Percentiles rank a stretch among this genome's conserved stretches.
Conservation (phyloP, 53 echinoderm and acorn worm species). For the Holothuria scabra region DNA sequence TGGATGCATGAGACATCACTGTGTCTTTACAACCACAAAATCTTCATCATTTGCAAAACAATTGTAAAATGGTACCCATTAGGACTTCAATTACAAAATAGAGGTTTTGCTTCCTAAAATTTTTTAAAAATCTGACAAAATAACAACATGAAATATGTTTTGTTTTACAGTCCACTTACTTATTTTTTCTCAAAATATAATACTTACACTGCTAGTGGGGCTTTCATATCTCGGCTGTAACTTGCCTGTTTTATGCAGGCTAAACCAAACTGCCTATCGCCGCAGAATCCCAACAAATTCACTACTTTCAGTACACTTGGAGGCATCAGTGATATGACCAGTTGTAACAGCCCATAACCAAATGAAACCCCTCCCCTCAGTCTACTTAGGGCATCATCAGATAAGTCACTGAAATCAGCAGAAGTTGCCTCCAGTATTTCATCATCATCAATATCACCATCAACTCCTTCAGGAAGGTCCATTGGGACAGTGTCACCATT, state of each 20-base stretch:
- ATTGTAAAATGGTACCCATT: too few relatives aligned
- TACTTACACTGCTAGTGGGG: slow-evolving; percentile 94
- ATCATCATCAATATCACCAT: background rate
- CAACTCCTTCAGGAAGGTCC: slow-evolving; percentile 26
- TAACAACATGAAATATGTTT: too few relatives aligned
- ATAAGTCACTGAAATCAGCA: slow-evolving; percentile 65
- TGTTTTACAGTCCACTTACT: too few relatives aligned
- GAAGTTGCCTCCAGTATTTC: slow-evolving; percentile 36
- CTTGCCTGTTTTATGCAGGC: slow-evolving; percentile 81
- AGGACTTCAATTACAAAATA: too few relatives aligned
- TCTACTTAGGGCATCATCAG: slow-evolving; percentile 60
- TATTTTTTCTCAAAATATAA: too few relatives aligned
- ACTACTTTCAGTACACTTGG: slow-evolving; percentile 90
- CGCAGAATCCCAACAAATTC: slow-evolving; percentile 92
- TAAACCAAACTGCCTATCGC: slow-evolving; percentile 84
- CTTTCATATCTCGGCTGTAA: slow-evolving; percentile 95
- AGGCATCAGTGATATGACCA: slow-evolving; percentile 98
- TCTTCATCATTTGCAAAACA: too few relatives aligned
- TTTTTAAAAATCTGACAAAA: too few relatives aligned
- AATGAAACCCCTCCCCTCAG: slow-evolving; percentile 82
- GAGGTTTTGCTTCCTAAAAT: too few relatives aligned
- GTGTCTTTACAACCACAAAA: too few relatives aligned
- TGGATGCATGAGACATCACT: too few relatives aligned
- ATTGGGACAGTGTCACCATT: slow-evolving; percentile 51
- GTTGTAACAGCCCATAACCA: slow-evolving; percentile 89